Percentiles rank a stretch among this genome's conserved stretches.
These are phyloP conservation scores for Calosoma granatense DNA, from an alignment of 1,140 invertebrate species.

Conservation along the genomic window DNA sequence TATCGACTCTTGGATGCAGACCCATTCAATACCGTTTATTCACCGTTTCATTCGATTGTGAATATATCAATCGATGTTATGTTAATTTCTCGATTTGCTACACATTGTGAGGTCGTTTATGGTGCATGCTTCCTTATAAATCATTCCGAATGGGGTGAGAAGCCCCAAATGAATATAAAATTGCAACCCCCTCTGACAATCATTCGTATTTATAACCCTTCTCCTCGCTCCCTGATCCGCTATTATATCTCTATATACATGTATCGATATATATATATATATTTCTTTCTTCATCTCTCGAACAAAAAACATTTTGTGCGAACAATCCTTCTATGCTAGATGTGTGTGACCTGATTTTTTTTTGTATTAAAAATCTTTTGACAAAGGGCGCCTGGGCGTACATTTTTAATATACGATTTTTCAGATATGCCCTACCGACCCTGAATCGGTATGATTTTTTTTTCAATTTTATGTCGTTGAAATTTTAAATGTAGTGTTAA, in stretches of 20 bases:
- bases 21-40: no score
- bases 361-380: background rate
- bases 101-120: slow-evolving; percentile 5
- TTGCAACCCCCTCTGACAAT: background rate
- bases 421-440: background rate
- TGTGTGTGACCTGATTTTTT: background rate
- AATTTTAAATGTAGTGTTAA: slow-evolving; percentile 8
- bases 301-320: background rate
- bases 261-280: background rate
- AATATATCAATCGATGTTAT: slow-evolving; percentile 4
- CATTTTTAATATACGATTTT: slow-evolving; percentile 8
- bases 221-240: background rate
- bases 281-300: background rate
- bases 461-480: background rate
- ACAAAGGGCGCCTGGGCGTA: slow-evolving; percentile 4
- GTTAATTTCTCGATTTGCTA: slow-evolving; percentile 5
- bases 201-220: background rate
- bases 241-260: slow-evolving; percentile 2
- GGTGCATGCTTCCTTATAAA: slow-evolving; percentile 7
- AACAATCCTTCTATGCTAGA: no score
- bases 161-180: background rate
- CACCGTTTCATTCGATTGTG: background rate
- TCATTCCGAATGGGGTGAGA: background rate
- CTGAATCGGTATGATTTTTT: no score
- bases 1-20: no score